These are phyloP conservation scores for Chrysopa pallens DNA, from an alignment of 1,140 invertebrate genomes.

Conservation along the genomic window DNA sequence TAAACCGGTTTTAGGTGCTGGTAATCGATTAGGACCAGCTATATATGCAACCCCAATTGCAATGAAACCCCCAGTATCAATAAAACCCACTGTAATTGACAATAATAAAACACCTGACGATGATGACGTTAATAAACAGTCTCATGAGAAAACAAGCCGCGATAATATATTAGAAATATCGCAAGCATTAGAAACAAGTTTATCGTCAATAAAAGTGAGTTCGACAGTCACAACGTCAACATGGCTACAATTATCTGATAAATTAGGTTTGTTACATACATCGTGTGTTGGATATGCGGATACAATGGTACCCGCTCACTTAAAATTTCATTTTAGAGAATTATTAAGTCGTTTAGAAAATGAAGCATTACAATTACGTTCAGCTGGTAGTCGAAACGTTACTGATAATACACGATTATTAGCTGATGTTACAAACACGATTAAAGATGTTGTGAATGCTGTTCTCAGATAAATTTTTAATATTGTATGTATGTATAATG, in stretches of 20 bases:
- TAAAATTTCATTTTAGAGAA: conserved; percentile 77
- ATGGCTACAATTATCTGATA: conserved; percentile 72
- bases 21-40: conserved; percentile 22
- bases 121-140: conserved; percentile 25
- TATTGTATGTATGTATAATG: too few species aligned
- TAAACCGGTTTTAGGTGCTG: conserved; percentile 25
- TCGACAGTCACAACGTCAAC: conserved; percentile 38
- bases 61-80: conserved; percentile 31
- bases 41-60: conserved; percentile 46
- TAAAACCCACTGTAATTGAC: conserved; percentile 34
- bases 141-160: conserved; percentile 26
- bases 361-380: conserved; percentile 55
- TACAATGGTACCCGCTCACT: conserved; percentile 64
- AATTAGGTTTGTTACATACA: conserved; percentile 57
- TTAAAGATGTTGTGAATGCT: conserved; percentile 63
- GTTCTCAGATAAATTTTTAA: conserved; percentile 47
- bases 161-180: conserved; percentile 53
- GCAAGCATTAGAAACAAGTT: conserved; percentile 40
- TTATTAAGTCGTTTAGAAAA: conserved; percentile 61
- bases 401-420: conserved; percentile 47
- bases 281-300: conserved; percentile 52
- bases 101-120: conserved; percentile 24
- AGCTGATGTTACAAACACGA: conserved; percentile 57
- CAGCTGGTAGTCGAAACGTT: conserved; percentile 48
- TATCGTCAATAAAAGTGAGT: conserved; percentile 37